A percentile compares a stretch with the other conserved stretches of the same genome.
These are phyloP conservation scores for Sitobion miscanthi DNA, from an alignment of 1,140 invertebrate species.

Conservation along the genomic window DNA sequence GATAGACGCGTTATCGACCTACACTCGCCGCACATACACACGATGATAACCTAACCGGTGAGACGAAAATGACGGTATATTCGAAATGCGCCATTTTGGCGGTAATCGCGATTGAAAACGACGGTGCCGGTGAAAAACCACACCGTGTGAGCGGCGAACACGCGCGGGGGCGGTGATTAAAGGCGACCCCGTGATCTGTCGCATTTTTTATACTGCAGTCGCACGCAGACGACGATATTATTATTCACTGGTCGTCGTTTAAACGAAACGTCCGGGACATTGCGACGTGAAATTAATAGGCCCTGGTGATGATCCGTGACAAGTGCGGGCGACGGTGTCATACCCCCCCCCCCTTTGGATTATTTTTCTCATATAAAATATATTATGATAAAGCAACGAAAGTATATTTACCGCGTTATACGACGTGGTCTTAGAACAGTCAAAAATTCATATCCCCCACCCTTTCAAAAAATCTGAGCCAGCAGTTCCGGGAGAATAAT, in stretches of 20 bases:
- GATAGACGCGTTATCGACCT: not conserved
- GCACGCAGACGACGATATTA: not conserved
- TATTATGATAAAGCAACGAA: no score
- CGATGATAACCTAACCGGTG: not conserved
- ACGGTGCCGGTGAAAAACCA: not conserved
- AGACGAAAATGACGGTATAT: not conserved
- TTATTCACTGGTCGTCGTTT: not conserved
- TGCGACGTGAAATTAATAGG: not conserved
- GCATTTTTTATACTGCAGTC: not conserved
- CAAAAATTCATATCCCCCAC: no score
- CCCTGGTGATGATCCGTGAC: no score
- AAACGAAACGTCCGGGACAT: not conserved
- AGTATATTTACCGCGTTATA: no score
- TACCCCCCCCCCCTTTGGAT: no score
- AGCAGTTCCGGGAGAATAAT: no score
- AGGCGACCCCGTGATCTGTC: not conserved
- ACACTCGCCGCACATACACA: not conserved
- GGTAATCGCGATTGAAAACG: not conserved
- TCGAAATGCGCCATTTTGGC: not conserved
- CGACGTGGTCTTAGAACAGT: no score
- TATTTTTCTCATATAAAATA: no score
- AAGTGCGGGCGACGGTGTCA: no score
- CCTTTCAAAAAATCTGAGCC: no score
- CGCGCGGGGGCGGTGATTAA: not conserved
- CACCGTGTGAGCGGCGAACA: not conserved